Evolutionary conservation across 2,113 vertebrate genomes (phyloP).

Genomic region (Hepsetus odoe): DNA sequence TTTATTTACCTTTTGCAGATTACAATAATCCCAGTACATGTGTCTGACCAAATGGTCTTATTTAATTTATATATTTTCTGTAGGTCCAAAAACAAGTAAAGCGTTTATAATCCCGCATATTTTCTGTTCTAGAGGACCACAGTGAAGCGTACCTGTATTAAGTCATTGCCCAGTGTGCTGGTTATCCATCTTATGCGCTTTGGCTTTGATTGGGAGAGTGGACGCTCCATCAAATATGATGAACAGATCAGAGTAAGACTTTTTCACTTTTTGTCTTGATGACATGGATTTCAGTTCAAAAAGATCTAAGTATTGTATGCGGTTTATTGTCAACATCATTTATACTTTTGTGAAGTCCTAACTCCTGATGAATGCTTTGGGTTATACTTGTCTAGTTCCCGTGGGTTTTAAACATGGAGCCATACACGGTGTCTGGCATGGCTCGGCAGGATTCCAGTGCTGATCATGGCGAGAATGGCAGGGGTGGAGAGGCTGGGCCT

Average conservation of each 20-base stretch:
- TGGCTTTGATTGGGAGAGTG: slow-evolving; percentile 98
- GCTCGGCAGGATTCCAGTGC: slow-evolving; percentile 93
- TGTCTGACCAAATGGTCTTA: too few relatives aligned
- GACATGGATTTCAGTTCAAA: neutral
- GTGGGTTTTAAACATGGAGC: slow-evolving; percentile 99
- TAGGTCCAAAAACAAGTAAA: neutral
- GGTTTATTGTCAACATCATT: too few relatives aligned
- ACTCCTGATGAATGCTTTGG: neutral
- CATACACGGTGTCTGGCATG: slow-evolving; percentile 97
- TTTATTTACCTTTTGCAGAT: neutral
- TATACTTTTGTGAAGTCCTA: neutral
- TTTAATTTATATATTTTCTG: too few relatives aligned
- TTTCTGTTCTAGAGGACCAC: slow-evolving; percentile 87
- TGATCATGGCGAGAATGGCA: slow-evolving; percentile 86
- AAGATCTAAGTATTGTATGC: neutral
- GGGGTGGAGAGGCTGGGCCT: slow-evolving; percentile 80
- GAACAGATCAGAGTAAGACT: slow-evolving; percentile 93
- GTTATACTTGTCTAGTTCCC: slow-evolving; percentile 81
- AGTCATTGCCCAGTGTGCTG: slow-evolving; percentile 91
- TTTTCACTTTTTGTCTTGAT: neutral
- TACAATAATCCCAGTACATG: too few relatives aligned
- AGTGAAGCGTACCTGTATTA: slow-evolving; percentile 96
- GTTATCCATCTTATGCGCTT: slow-evolving; percentile 99
- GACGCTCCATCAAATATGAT: slow-evolving; percentile 97
- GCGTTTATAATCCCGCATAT: neutral